Base-by-base conservation (phyloP, 2,797 vertebrate genomes). In the Erethizon dorsatum region DNA sequence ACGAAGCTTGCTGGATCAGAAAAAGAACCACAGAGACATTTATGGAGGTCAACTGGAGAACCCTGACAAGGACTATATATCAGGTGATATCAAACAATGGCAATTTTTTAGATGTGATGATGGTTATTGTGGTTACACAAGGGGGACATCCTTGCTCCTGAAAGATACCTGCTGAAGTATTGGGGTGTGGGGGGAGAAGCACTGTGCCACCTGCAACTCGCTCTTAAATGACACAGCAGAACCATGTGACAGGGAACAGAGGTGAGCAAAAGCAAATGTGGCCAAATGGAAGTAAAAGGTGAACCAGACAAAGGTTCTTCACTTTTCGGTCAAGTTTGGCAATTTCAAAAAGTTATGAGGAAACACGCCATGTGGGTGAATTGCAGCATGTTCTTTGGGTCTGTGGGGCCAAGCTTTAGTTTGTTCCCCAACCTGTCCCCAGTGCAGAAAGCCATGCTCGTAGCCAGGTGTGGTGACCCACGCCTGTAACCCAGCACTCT, bases 161-260 rank as follows among this genome's bases (percentile, higher is more conserved):
- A 75, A 47, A 97, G 50, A 71, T 41, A 80, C 50, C 47, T 79
- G 80, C 57, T 41, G 1, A 75, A 4, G 15, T 24, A 61, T 17
- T 57, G 10, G 54, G 63, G 59, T 26, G 50, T 31, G 61, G 9
- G 73, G 73, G 24, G 45, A 82, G 31, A 83, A 45, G 69, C 28
- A 28, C 9, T 5, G 3, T 15, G 14, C 14, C n/a, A 10, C 26
- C 56, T 14, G 9, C 7, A 92, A 78, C 67, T 50, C 15, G 52
- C 85, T 94, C 67, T 88, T 86, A 88, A 67, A 78, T 26, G 73
- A 79, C 20, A 67, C 73, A 67, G 87, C 54, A 79, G 67, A 88
- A 56, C 52, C 31, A 24, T 1, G 0, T 11, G 22, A 85, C 83
- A 33, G 31, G 57, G 18, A 50, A 7, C 0, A 1, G 73, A 33